Percentiles rank a stretch among this genome's conserved stretches.
Conservation (phyloP, 2,888 invertebrate genomes). For the Drosophila merina region DNA sequence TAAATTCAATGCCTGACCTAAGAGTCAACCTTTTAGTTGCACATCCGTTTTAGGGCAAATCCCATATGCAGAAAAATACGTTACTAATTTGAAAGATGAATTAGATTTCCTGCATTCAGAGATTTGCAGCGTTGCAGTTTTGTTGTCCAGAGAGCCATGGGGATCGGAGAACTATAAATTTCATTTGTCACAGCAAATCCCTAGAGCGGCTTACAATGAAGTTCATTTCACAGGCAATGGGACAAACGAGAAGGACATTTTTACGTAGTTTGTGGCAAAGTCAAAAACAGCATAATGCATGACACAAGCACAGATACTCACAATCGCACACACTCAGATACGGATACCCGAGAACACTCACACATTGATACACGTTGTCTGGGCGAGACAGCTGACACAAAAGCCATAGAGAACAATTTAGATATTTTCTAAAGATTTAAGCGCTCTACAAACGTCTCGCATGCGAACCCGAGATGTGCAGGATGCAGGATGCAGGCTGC, state of each 20-base stretch:
- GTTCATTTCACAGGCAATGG: constrained; percentile 49
- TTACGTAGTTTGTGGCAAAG: constrained; percentile 74
- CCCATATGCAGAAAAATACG: constrained; percentile 44
- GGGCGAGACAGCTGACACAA: constrained; percentile 71
- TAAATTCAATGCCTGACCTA: not conserved
- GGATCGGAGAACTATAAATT: constrained; percentile 70
- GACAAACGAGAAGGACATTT: constrained; percentile 56
- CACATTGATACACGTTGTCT: constrained; percentile 52
- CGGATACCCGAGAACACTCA: constrained; percentile 6
- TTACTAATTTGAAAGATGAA: constrained; percentile 75
- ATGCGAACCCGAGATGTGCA: constrained; percentile 2
- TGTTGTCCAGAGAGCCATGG: constrained; percentile 4
- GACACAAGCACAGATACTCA: constrained; percentile 44
- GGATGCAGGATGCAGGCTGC: not conserved
- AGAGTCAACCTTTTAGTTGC: not conserved
- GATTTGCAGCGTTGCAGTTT: constrained; percentile 69
- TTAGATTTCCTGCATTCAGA: constrained; percentile 64
- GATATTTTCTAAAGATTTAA: constrained; percentile 75
- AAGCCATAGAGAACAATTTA: constrained; percentile 76
- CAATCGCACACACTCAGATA: constrained; percentile 5
- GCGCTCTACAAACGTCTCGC: constrained; percentile 51
- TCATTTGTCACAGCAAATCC: constrained; percentile 75
- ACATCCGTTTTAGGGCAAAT: constrained; percentile 15
- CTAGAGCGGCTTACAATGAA: constrained; percentile 68
- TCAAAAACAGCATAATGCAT: constrained; percentile 77